Base-by-base conservation (phyloP, 2,888 invertebrate genomes). In the Drosophila mimetica region DNA sequence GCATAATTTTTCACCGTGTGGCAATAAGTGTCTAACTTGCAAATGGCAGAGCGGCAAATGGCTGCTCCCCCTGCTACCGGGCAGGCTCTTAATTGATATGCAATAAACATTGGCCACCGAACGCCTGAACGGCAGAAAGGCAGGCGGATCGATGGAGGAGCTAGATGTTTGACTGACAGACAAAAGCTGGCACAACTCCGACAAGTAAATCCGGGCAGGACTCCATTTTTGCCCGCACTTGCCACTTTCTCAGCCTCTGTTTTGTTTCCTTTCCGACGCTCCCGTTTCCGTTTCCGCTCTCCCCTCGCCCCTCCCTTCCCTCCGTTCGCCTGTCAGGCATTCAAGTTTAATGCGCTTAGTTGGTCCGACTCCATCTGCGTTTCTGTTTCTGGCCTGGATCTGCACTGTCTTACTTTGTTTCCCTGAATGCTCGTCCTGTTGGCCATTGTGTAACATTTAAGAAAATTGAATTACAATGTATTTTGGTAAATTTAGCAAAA, bases 281-380 rank as follows among this genome's bases (percentile, higher is more conserved):
- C 52, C 69, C 46, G 16, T 34, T 59, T 52, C 22, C 52, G 34
- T 25, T 32, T 37, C 34, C 51, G 25, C 16, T 47, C 8, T 22
- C 14, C 32, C 44, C 14, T 9, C 34, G n/a, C 39, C 11, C 7
- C 20, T 37, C 14, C 50, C 39, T 4, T 16, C 36, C 11, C 28
- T 2, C 28, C 37, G 11, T 37, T 11, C 18, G 53, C 51, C 63
- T 47, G 72, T 77, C 76, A 81, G 71, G 71, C 70, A 64, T 71
- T 76, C 76, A 71, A 81, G 74, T 74, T 73, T 87, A 82, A 82
- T 82, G 74, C 87, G 87, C 82, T 82, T 87, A 78, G 85, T 71
- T 20, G 60, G 39, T 59, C 63, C 52, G 46, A 51, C 57, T 52
- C 47, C 44, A 53, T 48, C 44, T 39, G 54, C 16, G 34, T 30